Conservation (phyloP, 2,113 vertebrate species). For the Arenaria interpres region DNA sequence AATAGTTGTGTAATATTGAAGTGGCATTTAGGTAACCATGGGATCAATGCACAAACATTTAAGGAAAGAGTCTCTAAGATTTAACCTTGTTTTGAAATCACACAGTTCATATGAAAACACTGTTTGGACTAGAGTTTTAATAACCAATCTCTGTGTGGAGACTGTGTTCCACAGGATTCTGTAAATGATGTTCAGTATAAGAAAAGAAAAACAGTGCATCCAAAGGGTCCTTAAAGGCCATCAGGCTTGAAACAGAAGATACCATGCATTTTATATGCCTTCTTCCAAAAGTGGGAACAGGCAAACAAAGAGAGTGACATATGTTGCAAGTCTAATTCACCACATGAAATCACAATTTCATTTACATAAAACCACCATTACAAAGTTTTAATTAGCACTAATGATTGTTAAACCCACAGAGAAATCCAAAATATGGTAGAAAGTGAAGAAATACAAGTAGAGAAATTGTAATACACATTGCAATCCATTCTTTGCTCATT, state of each 20-base stretch:
- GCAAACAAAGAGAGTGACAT: neutral
- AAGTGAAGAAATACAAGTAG: neutral
- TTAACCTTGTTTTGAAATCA: neutral
- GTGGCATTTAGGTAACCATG: neutral
- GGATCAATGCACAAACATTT: neutral
- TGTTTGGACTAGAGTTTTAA: neutral
- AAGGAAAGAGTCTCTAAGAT: neutral
- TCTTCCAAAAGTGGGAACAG: neutral
- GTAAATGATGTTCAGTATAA: neutral
- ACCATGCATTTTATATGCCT: neutral
- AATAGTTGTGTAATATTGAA: neutral
- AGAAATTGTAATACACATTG: neutral
- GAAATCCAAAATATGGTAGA: neutral
- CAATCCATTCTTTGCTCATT: neutral
- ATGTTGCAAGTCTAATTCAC: neutral
- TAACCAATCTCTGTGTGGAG: neutral
- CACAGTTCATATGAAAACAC: neutral
- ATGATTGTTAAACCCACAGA: neutral
- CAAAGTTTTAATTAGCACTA: slow-evolving; percentile 39
- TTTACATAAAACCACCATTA: slow-evolving; percentile 22
- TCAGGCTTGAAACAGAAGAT: neutral
- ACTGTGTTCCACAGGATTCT: neutral
- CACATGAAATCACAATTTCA: neutral
- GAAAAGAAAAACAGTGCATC: neutral
- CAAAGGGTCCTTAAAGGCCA: neutral